phyloP scores from a whole-genome alignment of 1,140 invertebrate species.

The Nixonia krombeini region DNA sequence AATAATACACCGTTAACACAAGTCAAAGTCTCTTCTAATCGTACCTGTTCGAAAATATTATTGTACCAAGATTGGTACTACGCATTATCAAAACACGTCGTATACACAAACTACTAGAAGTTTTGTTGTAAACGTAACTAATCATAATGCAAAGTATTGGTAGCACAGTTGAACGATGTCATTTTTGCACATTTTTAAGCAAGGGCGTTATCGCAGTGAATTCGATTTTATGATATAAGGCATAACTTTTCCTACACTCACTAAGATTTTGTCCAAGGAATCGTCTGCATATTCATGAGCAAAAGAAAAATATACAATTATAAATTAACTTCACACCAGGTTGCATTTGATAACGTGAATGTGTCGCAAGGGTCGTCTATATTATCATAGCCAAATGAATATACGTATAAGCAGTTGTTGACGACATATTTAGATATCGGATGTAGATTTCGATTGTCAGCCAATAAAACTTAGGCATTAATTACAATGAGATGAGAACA shows the following conservation, averaged over 20 bases:
- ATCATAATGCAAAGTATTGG: slow-evolving; percentile 36
- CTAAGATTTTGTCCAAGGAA: slow-evolving; percentile 2
- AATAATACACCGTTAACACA: too few relatives aligned
- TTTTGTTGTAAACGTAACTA: too few relatives aligned
- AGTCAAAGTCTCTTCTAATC: too few relatives aligned
- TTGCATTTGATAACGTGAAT: neutral
- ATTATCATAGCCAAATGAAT: neutral
- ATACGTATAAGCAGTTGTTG: neutral
- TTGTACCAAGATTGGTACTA: too few relatives aligned
- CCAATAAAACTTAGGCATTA: slow-evolving; percentile 1
- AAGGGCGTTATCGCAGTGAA: slow-evolving; percentile 14
- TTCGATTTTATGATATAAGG: slow-evolving; percentile 31
- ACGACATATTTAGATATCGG: neutral
- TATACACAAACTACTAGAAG: too few relatives aligned
- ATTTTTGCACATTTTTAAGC: slow-evolving; percentile 61
- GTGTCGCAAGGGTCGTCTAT: neutral
- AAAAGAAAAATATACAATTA: too few relatives aligned
- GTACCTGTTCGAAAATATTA: too few relatives aligned
- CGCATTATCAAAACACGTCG: too few relatives aligned
- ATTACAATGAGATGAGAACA: neutral
- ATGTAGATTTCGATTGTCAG: slow-evolving; percentile 4
- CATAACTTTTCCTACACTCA: slow-evolving; percentile 29
- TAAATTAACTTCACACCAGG: slow-evolving; percentile 1
- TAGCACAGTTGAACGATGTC: slow-evolving; percentile 54
- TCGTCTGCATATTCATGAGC: neutral